phyloP scores from a whole-genome alignment of 2,888 invertebrate genomes.

The Thera obeliscata region DNA sequence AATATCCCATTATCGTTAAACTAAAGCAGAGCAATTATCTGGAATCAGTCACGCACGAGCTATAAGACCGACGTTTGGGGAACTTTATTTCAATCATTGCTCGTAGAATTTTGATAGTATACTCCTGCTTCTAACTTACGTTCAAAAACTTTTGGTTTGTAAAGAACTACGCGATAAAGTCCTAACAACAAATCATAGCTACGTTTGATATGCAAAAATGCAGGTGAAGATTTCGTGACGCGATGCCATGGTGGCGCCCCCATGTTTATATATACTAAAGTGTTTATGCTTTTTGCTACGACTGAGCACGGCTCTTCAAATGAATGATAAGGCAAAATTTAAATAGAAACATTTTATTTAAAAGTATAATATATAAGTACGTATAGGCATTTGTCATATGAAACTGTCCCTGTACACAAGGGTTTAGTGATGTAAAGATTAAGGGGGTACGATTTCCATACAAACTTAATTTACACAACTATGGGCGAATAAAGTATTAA shows the following conservation, averaged over 20 bases:
- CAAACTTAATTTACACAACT: too few species aligned
- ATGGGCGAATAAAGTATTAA: too few species aligned
- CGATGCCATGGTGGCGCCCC: slow-evolving; percentile 64
- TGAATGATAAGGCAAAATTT: slow-evolving; percentile 61
- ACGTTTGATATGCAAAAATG: slow-evolving; percentile 80
- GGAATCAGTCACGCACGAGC: slow-evolving; percentile 70
- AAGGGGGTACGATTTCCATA: too few species aligned
- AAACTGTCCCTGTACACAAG: too few species aligned
- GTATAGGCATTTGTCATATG: too few species aligned
- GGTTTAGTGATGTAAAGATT: too few species aligned
- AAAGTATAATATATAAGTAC: slow-evolving; percentile 28
- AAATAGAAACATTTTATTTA: slow-evolving; percentile 48
- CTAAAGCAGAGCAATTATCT: slow-evolving; percentile 48
- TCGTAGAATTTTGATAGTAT: slow-evolving; percentile 8
- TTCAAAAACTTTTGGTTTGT: neutral
- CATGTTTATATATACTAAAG: slow-evolving; percentile 65
- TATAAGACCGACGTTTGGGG: slow-evolving; percentile 33
- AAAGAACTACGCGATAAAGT: slow-evolving; percentile 54
- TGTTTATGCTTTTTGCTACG: slow-evolving; percentile 71
- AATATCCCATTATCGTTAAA: slow-evolving; percentile 60
- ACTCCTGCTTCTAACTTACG: neutral
- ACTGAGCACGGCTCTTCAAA: slow-evolving; percentile 56
- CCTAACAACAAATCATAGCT: slow-evolving; percentile 68
- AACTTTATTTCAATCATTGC: slow-evolving; percentile 16
- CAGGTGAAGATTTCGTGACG: slow-evolving; percentile 77